Conservation (phyloP, 2,888 invertebrate genomes). For the Holacanthella duospinosa region DNA sequence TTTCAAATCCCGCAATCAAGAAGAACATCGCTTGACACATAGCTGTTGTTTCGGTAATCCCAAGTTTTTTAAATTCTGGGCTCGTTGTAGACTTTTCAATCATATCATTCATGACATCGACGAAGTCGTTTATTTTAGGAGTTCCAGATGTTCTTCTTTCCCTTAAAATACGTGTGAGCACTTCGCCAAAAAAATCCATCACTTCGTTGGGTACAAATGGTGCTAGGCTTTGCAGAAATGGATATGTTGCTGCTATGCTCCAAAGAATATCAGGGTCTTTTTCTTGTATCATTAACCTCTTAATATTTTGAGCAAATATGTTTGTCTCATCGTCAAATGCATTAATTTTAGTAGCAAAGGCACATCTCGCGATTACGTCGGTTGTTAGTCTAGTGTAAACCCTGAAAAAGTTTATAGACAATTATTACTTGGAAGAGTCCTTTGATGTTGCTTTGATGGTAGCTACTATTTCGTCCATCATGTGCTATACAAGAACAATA, state of each 20-base stretch:
- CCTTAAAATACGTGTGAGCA: constrained; percentile 20
- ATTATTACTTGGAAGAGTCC: too few species aligned
- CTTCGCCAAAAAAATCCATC: constrained; percentile 18
- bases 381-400: constrained; percentile 19
- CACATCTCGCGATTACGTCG: constrained; percentile 24
- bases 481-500: too few species aligned
- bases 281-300: neutral
- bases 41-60: constrained; percentile 25
- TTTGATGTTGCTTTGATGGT: too few species aligned
- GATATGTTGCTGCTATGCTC: constrained; percentile 22
- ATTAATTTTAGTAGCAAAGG: constrained; percentile 22
- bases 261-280: neutral
- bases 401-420: too few species aligned
- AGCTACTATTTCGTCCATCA: too few species aligned
- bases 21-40: constrained; percentile 29
- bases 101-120: constrained; percentile 22
- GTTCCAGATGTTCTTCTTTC: constrained; percentile 10
- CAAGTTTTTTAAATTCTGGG: constrained; percentile 20
- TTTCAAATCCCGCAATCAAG: constrained; percentile 32
- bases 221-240: constrained; percentile 21
- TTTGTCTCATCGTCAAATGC: constrained; percentile 22
- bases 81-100: constrained; percentile 11
- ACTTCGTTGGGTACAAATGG: constrained; percentile 19
- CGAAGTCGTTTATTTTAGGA: constrained; percentile 20
- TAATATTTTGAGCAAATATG: constrained; percentile 14